These are phyloP conservation scores for Callyntrura guangdongensis DNA, from an alignment of 2,888 invertebrate species.

Conservation along the genomic window DNA sequence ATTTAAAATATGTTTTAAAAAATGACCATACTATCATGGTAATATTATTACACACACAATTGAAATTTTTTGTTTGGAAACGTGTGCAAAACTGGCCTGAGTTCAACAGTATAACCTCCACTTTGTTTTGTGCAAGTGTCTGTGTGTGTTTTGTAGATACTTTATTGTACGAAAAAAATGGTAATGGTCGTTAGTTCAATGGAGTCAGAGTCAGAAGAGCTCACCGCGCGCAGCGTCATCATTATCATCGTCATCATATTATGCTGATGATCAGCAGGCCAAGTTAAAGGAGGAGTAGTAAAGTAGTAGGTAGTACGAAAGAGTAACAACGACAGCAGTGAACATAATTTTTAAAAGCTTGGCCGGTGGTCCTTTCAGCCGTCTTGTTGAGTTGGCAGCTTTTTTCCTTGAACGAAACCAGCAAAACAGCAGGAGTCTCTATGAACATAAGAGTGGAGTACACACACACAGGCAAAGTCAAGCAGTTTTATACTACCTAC, in stretches of 20 bases:
- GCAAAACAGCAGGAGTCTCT: slow-evolving; percentile 63
- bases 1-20: slow-evolving; percentile 1
- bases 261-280: not conserved
- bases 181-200: slow-evolving; percentile 16
- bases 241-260: not conserved
- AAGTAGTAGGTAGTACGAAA: slow-evolving; percentile 14
- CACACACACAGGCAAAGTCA: slow-evolving; percentile 29
- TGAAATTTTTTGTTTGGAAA: slow-evolving; percentile 8
- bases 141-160: not conserved
- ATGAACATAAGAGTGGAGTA: slow-evolving; percentile 38
- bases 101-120: not conserved
- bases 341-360: slow-evolving; percentile 55
- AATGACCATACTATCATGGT: slow-evolving; percentile 25
- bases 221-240: slow-evolving; percentile 2
- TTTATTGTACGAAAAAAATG: not conserved
- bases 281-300: not conserved
- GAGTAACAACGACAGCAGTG: slow-evolving; percentile 35
- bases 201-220: not conserved
- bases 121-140: not conserved
- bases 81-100: slow-evolving; percentile 51
- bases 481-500: not conserved
- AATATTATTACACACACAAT: slow-evolving; percentile 11
- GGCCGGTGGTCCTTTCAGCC: slow-evolving; percentile 76
- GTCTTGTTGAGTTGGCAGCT: slow-evolving; percentile 77
- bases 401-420: slow-evolving; percentile 62